Evolutionary conservation across 2,797 vertebrate species (phyloP).

Genomic region (Enteromius viviparus): DNA sequence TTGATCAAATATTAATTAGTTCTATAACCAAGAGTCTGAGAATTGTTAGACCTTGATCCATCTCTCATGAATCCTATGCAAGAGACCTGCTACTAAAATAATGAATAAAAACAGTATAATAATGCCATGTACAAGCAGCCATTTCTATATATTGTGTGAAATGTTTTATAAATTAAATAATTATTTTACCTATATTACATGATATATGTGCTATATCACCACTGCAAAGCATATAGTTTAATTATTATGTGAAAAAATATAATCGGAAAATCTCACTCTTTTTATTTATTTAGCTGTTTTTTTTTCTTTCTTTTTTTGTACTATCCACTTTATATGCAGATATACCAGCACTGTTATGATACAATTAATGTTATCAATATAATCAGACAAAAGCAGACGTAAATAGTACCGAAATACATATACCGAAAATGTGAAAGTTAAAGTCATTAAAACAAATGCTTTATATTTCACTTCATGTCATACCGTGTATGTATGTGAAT

Average conservation of each 20-base stretch:
- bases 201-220: too few relatives aligned
- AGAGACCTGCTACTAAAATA: neutral
- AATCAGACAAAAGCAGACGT: neutral
- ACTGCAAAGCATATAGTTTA: neutral
- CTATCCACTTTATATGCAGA: too few relatives aligned
- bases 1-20: too few relatives aligned
- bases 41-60: too few relatives aligned
- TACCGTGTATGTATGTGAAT: too few relatives aligned
- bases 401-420: neutral
- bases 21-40: too few relatives aligned
- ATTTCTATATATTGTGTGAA: neutral
- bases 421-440: neutral
- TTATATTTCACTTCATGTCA: too few relatives aligned
- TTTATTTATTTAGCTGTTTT: too few relatives aligned
- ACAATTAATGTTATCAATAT: neutral
- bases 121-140: neutral
- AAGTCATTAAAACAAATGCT: neutral
- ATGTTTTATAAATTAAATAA: too few relatives aligned
- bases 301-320: too few relatives aligned
- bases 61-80: neutral
- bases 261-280: neutral
- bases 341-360: neutral
- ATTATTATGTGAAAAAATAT: neutral
- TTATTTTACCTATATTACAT: too few relatives aligned
- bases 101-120: too few relatives aligned